Evolutionary conservation across 2,888 invertebrate genomes (phyloP), one percentile per base, ranked within the genome.

Genomic region (Muschampia plurimacula): DNA sequence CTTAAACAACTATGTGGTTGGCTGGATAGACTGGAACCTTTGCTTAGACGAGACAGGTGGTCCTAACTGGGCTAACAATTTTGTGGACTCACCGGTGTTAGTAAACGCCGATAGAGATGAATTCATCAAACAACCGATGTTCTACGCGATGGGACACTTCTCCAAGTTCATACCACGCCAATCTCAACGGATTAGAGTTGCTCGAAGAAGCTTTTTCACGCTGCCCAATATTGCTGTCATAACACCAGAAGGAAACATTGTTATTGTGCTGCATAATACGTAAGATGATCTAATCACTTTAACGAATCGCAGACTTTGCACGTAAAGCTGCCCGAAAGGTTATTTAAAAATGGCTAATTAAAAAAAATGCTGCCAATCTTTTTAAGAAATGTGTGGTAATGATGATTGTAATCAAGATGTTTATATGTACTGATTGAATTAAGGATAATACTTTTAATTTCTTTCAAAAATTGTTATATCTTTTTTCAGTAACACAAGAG

Each of bases 11-110:
- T 96, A 96, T 91, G 96, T 96, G 0, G 93, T 95, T 49, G 98
- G 97, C 4, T 98, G 98, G 98, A 91, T 97, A 0, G 98, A 98
- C 86, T 98, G 98, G 98, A 98, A 98, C 87, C 86, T 98, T 69
- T 96, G 96, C 5, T 89, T 98, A 52, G 95, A 98, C 85, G 84
- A 94, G 80, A 72, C 84, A 7, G 98, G 98, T n/a, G 98, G 98
- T 0, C 98, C 98, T 0, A 97, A 96, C 81, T 97, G 97, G 96
- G 95, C 95, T 0, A 82, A 92, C 1, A 98, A 98, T 87, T 95
- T 91, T 80, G 97, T 98, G 0, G 98, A 98, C 89, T 94, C 98
- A 0, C 96, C 98, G 0, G 78, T 89, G 49, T 96, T 98, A 46
- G 86, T 88, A 0, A 80, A 79, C 65, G 78, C 82, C 0, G 81